Percentiles rank a stretch among this genome's conserved stretches.
Conservation (phyloP, 2,113 vertebrate genomes). For the Malaclemys terrapin region DNA sequence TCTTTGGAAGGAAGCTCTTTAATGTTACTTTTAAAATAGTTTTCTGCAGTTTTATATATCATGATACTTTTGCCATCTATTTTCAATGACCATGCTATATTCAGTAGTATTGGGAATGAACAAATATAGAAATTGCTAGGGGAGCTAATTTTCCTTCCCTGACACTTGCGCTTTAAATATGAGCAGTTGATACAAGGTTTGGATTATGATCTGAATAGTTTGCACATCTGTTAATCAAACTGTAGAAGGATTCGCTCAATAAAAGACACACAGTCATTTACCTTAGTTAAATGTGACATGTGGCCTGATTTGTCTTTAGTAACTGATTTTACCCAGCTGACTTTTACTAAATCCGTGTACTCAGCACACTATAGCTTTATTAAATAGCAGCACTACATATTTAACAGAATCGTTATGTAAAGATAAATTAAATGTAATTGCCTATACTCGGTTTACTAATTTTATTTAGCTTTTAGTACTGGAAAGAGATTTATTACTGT, state of each 20-base stretch:
- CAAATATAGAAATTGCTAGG: background rate
- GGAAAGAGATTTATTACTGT: background rate
- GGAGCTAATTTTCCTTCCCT: background rate
- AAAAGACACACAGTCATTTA: background rate
- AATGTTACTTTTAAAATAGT: background rate
- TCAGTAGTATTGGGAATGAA: background rate
- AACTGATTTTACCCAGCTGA: slow-evolving; percentile 5
- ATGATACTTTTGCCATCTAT: background rate
- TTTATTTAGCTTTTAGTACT: background rate
- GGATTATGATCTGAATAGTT: background rate
- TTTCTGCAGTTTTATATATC: background rate
- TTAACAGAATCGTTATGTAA: background rate
- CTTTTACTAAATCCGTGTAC: background rate
- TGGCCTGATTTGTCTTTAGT: background rate
- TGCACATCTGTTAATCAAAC: slow-evolving; percentile 14
- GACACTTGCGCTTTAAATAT: background rate
- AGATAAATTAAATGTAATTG: slow-evolving; percentile 9
- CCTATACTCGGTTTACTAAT: background rate
- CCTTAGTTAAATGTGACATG: background rate
- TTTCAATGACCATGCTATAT: background rate
- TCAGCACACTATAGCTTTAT: background rate
- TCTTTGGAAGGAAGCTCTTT: background rate
- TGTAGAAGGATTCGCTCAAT: slow-evolving; percentile 12
- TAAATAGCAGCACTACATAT: background rate
- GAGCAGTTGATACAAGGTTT: background rate